Evolutionary conservation across 2,888 invertebrate genomes (phyloP).

Genomic region (Eupelmus urozonus): DNA sequence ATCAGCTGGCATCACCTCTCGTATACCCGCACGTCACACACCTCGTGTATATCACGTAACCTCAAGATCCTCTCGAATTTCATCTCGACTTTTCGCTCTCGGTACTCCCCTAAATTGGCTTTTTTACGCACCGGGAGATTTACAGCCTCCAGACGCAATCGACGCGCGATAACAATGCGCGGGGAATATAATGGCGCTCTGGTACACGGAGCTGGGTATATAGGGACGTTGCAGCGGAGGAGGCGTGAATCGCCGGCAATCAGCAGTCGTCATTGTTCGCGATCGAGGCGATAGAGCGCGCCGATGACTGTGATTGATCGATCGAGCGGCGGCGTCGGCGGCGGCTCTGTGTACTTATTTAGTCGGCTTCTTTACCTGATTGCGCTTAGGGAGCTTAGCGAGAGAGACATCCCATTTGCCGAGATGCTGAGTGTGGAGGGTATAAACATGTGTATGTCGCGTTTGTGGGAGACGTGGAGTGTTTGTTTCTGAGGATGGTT

Average conservation of each 20-base stretch:
- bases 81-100: background rate
- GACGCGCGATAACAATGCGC: background rate
- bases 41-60: background rate
- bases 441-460: no score
- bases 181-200: no score
- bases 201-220: background rate
- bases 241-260: conserved; percentile 29
- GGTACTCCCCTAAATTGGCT: background rate
- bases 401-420: no score
- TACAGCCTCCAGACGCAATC: conserved; percentile 11
- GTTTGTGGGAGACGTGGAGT: background rate
- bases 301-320: conserved; percentile 44
- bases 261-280: conserved; percentile 38
- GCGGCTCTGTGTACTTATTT: no score
- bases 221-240: background rate
- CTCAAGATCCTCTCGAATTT: conserved; percentile 21
- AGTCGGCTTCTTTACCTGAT: no score
- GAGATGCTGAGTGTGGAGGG: no score
- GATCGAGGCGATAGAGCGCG: conserved; percentile 18
- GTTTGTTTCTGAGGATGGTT: conserved; percentile 21
- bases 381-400: no score
- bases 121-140: conserved; percentile 6
- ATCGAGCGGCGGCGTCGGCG: background rate
- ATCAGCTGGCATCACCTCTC: no score
- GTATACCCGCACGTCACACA: background rate